Conservation (phyloP, 2,797 vertebrate genomes). For the Myiotriccus ornatus region DNA sequence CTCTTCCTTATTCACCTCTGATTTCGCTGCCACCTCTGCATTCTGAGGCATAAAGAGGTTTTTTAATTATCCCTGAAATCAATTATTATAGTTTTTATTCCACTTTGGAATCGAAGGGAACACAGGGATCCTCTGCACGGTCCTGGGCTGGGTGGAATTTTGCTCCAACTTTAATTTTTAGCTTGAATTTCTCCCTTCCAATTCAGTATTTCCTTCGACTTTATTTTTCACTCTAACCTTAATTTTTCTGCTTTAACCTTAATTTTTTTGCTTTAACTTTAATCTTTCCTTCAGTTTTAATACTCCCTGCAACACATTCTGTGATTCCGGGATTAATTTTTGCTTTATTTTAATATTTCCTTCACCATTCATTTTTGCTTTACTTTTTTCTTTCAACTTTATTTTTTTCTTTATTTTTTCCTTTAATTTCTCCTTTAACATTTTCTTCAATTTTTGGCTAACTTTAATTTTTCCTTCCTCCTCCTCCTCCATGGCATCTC, state of each 20-base stretch:
- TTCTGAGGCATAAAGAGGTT: not conserved
- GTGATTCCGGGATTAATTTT: not conserved
- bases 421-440: not conserved
- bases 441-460: not conserved
- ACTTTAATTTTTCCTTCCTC: not conserved
- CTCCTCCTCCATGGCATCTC: rapidly evolving
- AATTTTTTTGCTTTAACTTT: not conserved
- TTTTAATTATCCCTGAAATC: not conserved
- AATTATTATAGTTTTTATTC: not conserved
- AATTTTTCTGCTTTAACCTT: not conserved
- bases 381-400: not conserved
- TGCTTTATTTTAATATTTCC: not conserved
- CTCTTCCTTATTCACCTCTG: not conserved
- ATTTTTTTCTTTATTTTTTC: not conserved
- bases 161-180: not conserved
- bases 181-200: not conserved
- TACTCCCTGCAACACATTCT: not conserved
- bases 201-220: not conserved
- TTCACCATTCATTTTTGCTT: not conserved
- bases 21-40: not conserved
- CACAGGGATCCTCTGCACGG: not conserved
- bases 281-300: not conserved
- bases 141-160: not conserved
- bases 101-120: not conserved
- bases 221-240: not conserved